Conservation (phyloP, 2,797 vertebrate species). For the Dallia pectoralis region DNA sequence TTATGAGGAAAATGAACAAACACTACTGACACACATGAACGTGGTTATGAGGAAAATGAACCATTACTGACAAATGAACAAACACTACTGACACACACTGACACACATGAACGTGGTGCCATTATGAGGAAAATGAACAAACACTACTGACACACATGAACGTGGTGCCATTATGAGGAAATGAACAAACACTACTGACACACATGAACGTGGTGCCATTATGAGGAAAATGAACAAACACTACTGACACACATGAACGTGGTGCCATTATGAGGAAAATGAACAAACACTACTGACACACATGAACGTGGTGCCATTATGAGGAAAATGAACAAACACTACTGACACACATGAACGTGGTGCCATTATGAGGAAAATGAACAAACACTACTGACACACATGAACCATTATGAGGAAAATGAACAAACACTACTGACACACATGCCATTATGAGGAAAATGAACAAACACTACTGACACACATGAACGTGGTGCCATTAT, state of each 20-base stretch:
- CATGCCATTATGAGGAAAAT: background rate
- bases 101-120: background rate
- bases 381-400: background rate
- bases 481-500: background rate
- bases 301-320: background rate
- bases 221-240: background rate
- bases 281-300: background rate
- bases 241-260: background rate
- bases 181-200: background rate
- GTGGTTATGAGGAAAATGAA: background rate
- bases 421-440: slow-evolving; percentile 9
- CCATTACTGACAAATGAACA: too few species aligned
- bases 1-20: background rate
- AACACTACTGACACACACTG: too few species aligned
- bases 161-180: background rate
- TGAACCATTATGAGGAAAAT: too few species aligned
- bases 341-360: background rate
- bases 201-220: background rate
- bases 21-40: background rate
- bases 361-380: background rate
- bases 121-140: background rate
- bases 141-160: background rate
- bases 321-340: background rate
- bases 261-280: background rate
- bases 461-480: background rate